Conservation (phyloP, 2,797 vertebrate genomes). For the Gymnopithys bicolor region DNA sequence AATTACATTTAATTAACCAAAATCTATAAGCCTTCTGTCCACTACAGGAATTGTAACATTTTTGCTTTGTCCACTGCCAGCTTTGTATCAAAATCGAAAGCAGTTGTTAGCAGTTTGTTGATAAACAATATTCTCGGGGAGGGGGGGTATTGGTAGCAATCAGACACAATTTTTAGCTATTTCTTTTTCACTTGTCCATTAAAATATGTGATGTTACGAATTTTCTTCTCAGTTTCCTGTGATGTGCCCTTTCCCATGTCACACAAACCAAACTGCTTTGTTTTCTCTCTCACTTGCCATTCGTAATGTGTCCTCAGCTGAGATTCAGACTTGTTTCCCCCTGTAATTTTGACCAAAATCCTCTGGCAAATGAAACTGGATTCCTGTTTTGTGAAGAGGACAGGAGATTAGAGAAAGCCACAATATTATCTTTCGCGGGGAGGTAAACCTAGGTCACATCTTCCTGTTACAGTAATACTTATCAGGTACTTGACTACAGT, state of each 20-base stretch:
- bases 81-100: not conserved
- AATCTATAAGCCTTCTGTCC: not conserved
- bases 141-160: not conserved
- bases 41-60: not conserved
- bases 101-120: not conserved
- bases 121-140: not conserved
- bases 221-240: slow-evolving; percentile 3
- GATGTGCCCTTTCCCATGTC: not conserved
- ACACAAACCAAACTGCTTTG: slow-evolving; percentile 8
- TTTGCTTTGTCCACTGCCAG: slow-evolving; percentile 1
- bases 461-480: not conserved
- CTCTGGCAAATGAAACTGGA: not conserved
- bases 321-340: slow-evolving; percentile 15
- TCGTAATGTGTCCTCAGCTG: not conserved
- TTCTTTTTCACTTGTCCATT: slow-evolving; percentile 4
- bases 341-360: slow-evolving; percentile 32
- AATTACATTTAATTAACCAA: not conserved
- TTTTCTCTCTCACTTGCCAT: slow-evolving; percentile 1
- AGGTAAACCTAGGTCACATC: slow-evolving; percentile 7
- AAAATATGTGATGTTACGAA: not conserved
- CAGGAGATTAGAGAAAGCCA: not conserved
- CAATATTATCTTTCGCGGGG: not conserved
- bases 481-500: not conserved
- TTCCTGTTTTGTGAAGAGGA: slow-evolving; percentile 13
- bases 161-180: not conserved